phyloP scores from a whole-genome alignment of 2,113 vertebrate species.

The Elanus axillaris region DNA sequence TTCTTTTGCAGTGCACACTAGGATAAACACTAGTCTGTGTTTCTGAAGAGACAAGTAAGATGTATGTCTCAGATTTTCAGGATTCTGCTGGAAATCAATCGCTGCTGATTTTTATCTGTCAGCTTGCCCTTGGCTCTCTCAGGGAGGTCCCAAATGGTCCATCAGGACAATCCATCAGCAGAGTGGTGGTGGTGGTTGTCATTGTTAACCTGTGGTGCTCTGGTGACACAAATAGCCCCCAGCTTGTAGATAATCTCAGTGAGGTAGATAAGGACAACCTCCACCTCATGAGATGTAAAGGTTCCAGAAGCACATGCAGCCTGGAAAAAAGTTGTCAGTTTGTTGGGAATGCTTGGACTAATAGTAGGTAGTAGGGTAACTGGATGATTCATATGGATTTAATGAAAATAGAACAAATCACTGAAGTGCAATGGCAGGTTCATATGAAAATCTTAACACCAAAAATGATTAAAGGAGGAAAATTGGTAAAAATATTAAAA shows the following conservation, averaged over 20 bases:
- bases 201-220: conserved; percentile 25
- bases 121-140: conserved; percentile 48
- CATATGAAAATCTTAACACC: not conserved
- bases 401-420: not conserved
- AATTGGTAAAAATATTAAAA: not conserved
- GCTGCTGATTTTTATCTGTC: conserved; percentile 49
- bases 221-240: conserved; percentile 24
- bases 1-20: not conserved
- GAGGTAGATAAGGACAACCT: conserved; percentile 10
- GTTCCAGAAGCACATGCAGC: not conserved
- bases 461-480: not conserved
- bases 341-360: not conserved
- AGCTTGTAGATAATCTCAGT: conserved; percentile 2
- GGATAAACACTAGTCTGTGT: not conserved
- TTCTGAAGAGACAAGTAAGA: conserved; percentile 6
- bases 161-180: conserved; percentile 44
- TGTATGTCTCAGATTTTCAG: conserved; percentile 24
- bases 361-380: not conserved
- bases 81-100: conserved; percentile 56
- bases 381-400: not conserved
- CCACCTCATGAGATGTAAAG: not conserved
- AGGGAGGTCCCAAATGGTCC: conserved; percentile 36
- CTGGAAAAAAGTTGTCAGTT: not conserved
- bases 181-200: conserved; percentile 25
- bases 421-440: not conserved